Percentiles rank a stretch among this genome's conserved stretches.
phyloP scores from a whole-genome alignment of 1,140 invertebrate genomes.

The Ladona fulva region DNA sequence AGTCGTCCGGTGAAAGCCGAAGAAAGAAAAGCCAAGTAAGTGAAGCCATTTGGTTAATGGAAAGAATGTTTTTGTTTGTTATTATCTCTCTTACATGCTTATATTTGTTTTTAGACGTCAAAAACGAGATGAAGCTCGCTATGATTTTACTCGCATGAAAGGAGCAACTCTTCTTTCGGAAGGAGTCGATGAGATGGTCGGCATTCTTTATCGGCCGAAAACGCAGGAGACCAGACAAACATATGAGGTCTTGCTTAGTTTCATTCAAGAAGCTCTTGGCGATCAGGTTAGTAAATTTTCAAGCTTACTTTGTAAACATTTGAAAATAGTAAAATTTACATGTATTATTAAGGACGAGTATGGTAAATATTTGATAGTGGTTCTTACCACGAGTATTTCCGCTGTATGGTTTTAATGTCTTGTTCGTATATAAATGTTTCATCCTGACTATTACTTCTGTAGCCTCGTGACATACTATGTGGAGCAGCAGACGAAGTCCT shows the following conservation, averaged over 20 bases:
- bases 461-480: slow-evolving; percentile 89
- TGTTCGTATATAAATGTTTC: too few relatives aligned
- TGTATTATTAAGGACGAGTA: too few relatives aligned
- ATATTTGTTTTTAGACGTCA: slow-evolving; percentile 48
- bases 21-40: slow-evolving; percentile 85
- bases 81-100: too few relatives aligned
- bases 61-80: too few relatives aligned
- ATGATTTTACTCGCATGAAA: slow-evolving; percentile 86
- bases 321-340: background rate
- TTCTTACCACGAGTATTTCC: too few relatives aligned
- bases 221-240: slow-evolving; percentile 96
- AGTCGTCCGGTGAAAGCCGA: slow-evolving; percentile 81
- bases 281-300: slow-evolving; percentile 57
- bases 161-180: slow-evolving; percentile 77
- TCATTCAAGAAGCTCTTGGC: slow-evolving; percentile 94
- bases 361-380: too few relatives aligned
- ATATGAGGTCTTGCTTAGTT: slow-evolving; percentile 90
- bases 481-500: slow-evolving; percentile 98
- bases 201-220: slow-evolving; percentile 91
- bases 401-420: too few relatives aligned
- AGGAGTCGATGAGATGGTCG: slow-evolving; percentile 84
- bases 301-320: background rate
- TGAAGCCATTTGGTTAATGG: slow-evolving; percentile 25
- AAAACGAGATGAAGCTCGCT: slow-evolving; percentile 83
- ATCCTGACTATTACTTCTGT: slow-evolving; percentile 26